phyloP scores from a whole-genome alignment of 2,888 invertebrate genomes.

The Sycophila texana region DNA sequence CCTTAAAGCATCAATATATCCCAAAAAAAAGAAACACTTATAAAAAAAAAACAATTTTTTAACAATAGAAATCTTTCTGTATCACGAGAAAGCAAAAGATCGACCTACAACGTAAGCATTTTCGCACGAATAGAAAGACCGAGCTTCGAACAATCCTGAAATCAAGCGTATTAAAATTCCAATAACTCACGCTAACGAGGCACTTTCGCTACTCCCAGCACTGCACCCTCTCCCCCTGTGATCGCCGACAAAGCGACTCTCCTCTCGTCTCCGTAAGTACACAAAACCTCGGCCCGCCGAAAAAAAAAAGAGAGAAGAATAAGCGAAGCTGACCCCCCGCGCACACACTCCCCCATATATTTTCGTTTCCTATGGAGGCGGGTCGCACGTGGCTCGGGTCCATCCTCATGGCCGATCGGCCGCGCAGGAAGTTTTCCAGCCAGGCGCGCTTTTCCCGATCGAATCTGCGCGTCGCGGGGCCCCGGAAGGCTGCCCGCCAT shows the following conservation, averaged over 20 bases:
- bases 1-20: too few species aligned
- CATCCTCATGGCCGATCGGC: not conserved
- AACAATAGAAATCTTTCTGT: too few species aligned
- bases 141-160: too few species aligned
- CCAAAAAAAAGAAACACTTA: too few species aligned
- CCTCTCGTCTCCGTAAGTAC: too few species aligned
- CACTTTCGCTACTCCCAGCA: constrained; percentile 2
- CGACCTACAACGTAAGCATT: too few species aligned
- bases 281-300: not conserved
- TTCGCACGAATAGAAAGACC: too few species aligned
- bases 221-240: too few species aligned
- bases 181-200: not conserved
- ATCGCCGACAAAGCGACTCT: too few species aligned
- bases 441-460: constrained; percentile 45
- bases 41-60: too few species aligned
- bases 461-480: constrained; percentile 22
- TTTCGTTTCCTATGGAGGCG: constrained; percentile 19
- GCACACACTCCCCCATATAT: not conserved
- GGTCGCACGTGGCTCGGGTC: constrained; percentile 26
- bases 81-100: too few species aligned
- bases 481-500: constrained; percentile 9
- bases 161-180: too few species aligned
- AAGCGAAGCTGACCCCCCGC: constrained; percentile 4
- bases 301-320: not conserved
- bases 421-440: constrained; percentile 45